Evolutionary conservation across 2,113 vertebrate species (phyloP), one percentile per base, ranked within the genome.

Genomic region (Eudyptes chrysolophus): DNA sequence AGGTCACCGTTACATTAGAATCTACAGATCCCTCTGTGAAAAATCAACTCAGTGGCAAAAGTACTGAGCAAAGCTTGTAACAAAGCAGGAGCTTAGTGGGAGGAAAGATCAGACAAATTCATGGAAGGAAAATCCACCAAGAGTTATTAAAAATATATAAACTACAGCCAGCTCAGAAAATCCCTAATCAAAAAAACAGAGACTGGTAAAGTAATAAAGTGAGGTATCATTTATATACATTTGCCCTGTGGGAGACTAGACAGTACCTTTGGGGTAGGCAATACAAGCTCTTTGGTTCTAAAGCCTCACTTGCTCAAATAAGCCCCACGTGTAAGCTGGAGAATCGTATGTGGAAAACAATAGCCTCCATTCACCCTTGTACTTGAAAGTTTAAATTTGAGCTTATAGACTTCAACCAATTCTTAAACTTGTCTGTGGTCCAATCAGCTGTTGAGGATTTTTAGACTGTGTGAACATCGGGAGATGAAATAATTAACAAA

Each of bases 121-220:
- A 78, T 25, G 16, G 60, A 87, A 93, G 32, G 9, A 89, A 89
- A 88, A 93, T 42, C 60, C 36, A 90, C 19, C 1, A 6, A 62
- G 66, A 84, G 51, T 70, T 78, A 95, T 65, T 89, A 87, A 95
- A 93, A 93, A 89, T 80, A 87, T 8, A 84, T 65, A 64, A 84
- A 81, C 21, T 54, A 84, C 16, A 75, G 70, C 20, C 55, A 96
- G 60, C 38, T 83, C 89, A 94, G 38, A 92, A 86, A 90, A 80
- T 26, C 22, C 44, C 62, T 86, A 48, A 75, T 81, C 13, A 90
- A 76, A 95, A 92, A 80, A 49, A 0, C 16, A 91, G 62, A 90
- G 16, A 69, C 44, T 57, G 38, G 5, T 13, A 87, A 94, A 84
- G 34, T 65, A 87, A 80, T 60, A 48, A 46, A 55, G 58, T 57